phyloP scores from a whole-genome alignment of 2,113 vertebrate species.

The Nipponia nippon region DNA sequence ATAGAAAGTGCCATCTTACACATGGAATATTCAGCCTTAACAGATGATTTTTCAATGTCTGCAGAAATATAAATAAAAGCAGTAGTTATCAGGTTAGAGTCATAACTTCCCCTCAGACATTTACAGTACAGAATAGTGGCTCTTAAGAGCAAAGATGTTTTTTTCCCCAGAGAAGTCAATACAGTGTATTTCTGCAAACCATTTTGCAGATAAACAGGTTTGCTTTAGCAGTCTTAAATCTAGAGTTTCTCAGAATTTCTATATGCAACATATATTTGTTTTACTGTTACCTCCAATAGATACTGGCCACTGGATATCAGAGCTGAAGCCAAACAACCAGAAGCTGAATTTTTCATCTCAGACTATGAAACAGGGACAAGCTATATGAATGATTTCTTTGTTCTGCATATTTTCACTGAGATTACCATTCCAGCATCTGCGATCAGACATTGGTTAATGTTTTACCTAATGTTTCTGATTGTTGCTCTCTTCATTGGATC shows the following conservation, averaged over 20 bases:
- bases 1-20: too few species aligned
- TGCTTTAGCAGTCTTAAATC: neutral
- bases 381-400: neutral
- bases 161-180: neutral
- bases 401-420: neutral
- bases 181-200: neutral
- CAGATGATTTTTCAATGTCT: too few species aligned
- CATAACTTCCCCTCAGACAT: neutral
- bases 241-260: neutral
- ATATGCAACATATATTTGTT: neutral
- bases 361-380: neutral
- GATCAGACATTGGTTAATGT: neutral
- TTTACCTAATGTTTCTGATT: constrained; percentile 95
- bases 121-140: neutral
- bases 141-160: neutral
- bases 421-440: neutral
- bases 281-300: neutral
- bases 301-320: neutral
- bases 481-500: constrained; percentile 99
- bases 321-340: neutral
- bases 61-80: too few species aligned
- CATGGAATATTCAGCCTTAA: too few species aligned
- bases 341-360: neutral
- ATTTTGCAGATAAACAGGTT: neutral
- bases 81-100: neutral